Evolutionary conservation across 64 coral and sea anemone species (phyloP), one percentile per base, ranked within the genome.

Genomic region (Stichodactyla mertensii): DNA sequence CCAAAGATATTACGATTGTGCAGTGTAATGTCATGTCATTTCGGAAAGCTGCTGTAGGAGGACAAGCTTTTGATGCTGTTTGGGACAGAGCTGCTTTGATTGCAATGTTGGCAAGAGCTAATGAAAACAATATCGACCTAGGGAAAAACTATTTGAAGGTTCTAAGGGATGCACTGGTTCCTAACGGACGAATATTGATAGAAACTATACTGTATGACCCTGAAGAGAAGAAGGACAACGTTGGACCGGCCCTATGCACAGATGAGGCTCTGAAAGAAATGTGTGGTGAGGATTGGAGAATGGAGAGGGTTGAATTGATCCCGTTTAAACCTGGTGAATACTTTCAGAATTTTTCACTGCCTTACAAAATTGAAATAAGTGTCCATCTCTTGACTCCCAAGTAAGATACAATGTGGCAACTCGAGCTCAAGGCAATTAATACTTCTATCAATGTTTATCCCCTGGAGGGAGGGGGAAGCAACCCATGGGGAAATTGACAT

Each of bases 71-170:
- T 22, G 90, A 95, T 61, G 79, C 62, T 14, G 55, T 95, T 61
- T 95, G 94, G 94, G 94, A 86, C 52, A 82, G 90, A 26, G 84
- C 71, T 20, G 69, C 94, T 10, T 61, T 95, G 61, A 92, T 90
- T 20, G 88, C 94, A 74, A 74, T 74, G 69, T 19, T 74, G 8
- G 69, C 22, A 74, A 10, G 24, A 28, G 2, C 7, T 23, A n/a
- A 31, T 6, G 80, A 82, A 55, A 57, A 10, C 16, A 15, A 55
- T 55, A 55, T 82, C 16, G 18, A 16, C 7, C 55, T 11, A 16
- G 83, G 83, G 52, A 85, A 22, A 31, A 57, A 19, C 9, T 85
- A 85, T 13, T 55, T 85, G 14, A 18, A 85, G 54, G 83, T 85
- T 7, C 24, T 61, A 10, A 26, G 6, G 26, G 36, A 85, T 58